Base-by-base conservation (phyloP, 2,113 vertebrate species). In the Theropithecus gelada region DNA sequence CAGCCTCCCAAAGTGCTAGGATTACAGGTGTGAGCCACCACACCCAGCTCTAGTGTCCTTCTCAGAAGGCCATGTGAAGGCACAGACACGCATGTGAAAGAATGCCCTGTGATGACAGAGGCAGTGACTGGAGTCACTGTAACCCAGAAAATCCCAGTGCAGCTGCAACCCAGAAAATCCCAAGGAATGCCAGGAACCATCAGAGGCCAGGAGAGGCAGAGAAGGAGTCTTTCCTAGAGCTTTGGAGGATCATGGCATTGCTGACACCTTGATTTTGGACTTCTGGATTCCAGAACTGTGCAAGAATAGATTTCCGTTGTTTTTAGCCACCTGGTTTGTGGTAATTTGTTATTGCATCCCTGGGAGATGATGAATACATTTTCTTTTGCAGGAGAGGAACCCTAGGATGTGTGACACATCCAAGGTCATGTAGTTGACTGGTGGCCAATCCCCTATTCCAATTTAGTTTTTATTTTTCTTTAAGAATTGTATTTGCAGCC, bases 351-450 rank as follows among this genome's bases (percentile, higher is more conserved):
- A 12, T 1, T 12, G 50, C 30, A 79, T 8, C 35, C 27, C 6
- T 14, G 20, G 13, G 18, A 35, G 32, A 25, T 0, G 32, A 25
- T 0, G 1, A 55, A 48, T 6, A 55, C 0, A 4, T 22, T 22
- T 27, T 64, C 50, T 50, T 89, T 75, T 13, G 5, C n/a, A 89
- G 68, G 68, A 70, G 75, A 70, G 27, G 23, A 57, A 40, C 43
- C 11, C 17, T 9, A 48, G 66, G 32, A n/a, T 12, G 8, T 23
- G 48, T 38, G 79, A 78, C 18, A 6, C 20, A 5, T 12, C 43
- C 25, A 40, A 22, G 23, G 20, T 72, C 59, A 17, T 30, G 30
- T 32, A 25, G 48, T 45, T 18, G 27, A 16, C 23, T 20, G 50
- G 40, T 32, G 18, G 61, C 55, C 64, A 82, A 16, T 16, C 57